Base-by-base conservation (phyloP, 2,888 invertebrate species). In the Steromphala cineraria region DNA sequence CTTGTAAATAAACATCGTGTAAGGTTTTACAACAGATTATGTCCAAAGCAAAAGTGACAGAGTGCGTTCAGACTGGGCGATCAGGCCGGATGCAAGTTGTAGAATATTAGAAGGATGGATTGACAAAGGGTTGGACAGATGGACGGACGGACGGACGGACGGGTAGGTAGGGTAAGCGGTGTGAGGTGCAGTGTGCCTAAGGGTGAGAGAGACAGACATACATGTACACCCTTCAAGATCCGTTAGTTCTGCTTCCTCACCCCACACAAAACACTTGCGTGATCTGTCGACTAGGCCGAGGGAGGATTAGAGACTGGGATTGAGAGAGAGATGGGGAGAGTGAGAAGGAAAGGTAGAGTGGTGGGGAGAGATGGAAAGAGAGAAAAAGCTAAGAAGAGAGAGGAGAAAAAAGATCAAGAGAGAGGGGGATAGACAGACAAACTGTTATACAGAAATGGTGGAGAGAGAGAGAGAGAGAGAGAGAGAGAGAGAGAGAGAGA, bases 301-400 rank as follows among this genome's bases (percentile, higher is more conserved):
- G 13, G 62, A 40, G 78, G 62, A 55, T 40, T 8, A 62, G 78
- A 56, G 78, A 76, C 10, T 10, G 46, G 13, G 46, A 46, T 5
- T 10, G 46, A 46, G 75, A 75, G 75, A 53, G 53, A 53, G 53
- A 53, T 53, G 53, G 75, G 53, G 75, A 75, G 75, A 53, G 53
- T 31, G 53, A 53, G 75, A 75, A 53, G 21, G 53, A 76, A 53
- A 76, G 53, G 53, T 53, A 76, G 53, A 76, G 76, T 53, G n/a
- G 67, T 17, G 40, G 31, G 40, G 21, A 55, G 19, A 75, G 52
- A 75, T 31, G 52, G 31, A 75, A 13, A 56, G 52, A 56, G 15
- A 56, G 24, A 76, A 17, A 67, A n/a, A 31, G n/a, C 17, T 28
- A n/a, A n/a, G 55, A 53, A 75, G 4, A 53, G 53, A 78, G 62